Conservation (phyloP, 2,113 vertebrate genomes). For the Phrynosoma platyrhinos region DNA sequence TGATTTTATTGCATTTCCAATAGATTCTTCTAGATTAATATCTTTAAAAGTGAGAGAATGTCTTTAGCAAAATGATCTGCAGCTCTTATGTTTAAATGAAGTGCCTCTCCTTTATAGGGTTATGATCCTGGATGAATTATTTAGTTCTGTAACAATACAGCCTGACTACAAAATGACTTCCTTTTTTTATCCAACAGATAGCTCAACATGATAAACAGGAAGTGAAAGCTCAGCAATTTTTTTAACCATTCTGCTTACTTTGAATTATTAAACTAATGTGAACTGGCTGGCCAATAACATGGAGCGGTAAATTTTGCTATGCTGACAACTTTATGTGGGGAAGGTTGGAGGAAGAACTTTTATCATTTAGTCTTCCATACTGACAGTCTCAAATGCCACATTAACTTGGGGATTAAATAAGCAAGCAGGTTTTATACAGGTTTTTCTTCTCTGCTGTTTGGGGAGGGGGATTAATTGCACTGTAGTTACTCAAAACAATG, state of each 20-base stretch:
- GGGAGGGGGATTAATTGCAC: background rate
- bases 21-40: slow-evolving; percentile 26
- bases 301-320: slow-evolving; percentile 52
- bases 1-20: slow-evolving; percentile 35
- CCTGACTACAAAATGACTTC: slow-evolving; percentile 52
- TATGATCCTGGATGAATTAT: slow-evolving; percentile 49
- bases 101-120: slow-evolving; percentile 43
- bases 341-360: slow-evolving; percentile 26
- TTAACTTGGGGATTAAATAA: slow-evolving; percentile 46
- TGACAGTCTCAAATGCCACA: slow-evolving; percentile 17
- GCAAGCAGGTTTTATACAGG: background rate
- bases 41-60: slow-evolving; percentile 29
- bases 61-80: slow-evolving; percentile 39
- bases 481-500: slow-evolving; percentile 23
- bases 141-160: slow-evolving; percentile 50
- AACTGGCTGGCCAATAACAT: slow-evolving; percentile 40
- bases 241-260: slow-evolving; percentile 56
- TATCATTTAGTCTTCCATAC: slow-evolving; percentile 21
- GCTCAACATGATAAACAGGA: slow-evolving; percentile 70
- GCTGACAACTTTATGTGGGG: slow-evolving; percentile 46
- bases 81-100: slow-evolving; percentile 48
- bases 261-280: slow-evolving; percentile 54
- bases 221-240: slow-evolving; percentile 64
- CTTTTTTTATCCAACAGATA: slow-evolving; percentile 41
- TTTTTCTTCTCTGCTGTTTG: slow-evolving; percentile 1